Evolutionary conservation across 2,888 invertebrate species (phyloP), one percentile per base, ranked within the genome.

Genomic region (Monoplex corrugatus): DNA sequence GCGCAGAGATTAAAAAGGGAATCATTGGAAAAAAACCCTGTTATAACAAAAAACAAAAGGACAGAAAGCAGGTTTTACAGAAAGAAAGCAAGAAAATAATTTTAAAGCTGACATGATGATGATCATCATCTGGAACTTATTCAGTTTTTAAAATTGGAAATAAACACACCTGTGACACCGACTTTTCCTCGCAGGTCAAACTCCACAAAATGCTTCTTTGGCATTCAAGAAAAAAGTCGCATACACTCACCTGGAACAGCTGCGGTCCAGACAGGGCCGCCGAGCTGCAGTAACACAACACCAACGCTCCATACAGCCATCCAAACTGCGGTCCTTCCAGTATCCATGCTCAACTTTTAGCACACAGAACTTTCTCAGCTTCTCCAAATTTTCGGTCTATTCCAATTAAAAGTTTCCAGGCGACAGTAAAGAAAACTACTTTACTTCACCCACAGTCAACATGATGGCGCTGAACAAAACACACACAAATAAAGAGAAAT

Each of bases 241-340:
- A 13, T 32, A 16, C 32, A 45, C 84, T 84, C 50, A 84, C 84
- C 84, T 84, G 50, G 19, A 44, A 84, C 45, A 13, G 84, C 50
- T 28, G 84, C 84, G 3, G 84, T 19, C 45, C 84, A 32, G 23
- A 50, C 50, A 19, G 50, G 8, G 19, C 16, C 19, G 28, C 16
- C 23, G 5, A 35, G 84, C 57, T 50, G 84, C 38, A 84, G 35
- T 28, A 35, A 82, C 44, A 82, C 19, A 84, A 84, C 23, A 13
- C 84, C 50, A 35, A 57, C 19, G 45, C 45, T 84, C 57, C 84
- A 84, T 8, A 84, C 35, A 84, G 50, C 28, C 84, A 84, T 23
- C 84, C 35, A 84, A 84, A 84, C 32, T 32, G 44, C 28, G 38
- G 57, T 57, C 50, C 44, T 82, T 82, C 10, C n/a, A 8, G 45